Evolutionary conservation across 2,888 invertebrate species (phyloP).

Genomic region (Hyposoter didymator): DNA sequence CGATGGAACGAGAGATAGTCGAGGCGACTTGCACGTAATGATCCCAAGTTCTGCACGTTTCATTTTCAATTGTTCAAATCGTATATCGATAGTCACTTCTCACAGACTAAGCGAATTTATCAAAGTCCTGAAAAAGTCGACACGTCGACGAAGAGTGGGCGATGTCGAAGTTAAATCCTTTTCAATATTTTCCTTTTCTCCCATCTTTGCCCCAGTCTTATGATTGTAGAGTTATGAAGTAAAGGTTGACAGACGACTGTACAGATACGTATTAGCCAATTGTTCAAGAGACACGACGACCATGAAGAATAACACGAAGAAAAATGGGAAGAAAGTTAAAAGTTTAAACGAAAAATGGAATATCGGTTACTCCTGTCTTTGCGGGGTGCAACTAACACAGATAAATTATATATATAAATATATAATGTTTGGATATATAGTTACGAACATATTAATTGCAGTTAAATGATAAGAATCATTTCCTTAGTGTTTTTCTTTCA

Average conservation of each 20-base stretch:
- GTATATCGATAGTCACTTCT: slow-evolving; percentile 43
- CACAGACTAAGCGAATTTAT: slow-evolving; percentile 43
- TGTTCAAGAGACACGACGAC: not conserved
- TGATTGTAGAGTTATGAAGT: not conserved
- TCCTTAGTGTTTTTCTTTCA: not conserved
- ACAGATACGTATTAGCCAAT: slow-evolving; percentile 5
- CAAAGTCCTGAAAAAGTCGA: slow-evolving; percentile 43
- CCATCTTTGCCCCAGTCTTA: slow-evolving; percentile 4
- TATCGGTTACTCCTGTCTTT: slow-evolving; percentile 8
- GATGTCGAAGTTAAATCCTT: not conserved
- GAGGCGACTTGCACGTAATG: not conserved
- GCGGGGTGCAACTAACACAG: not conserved
- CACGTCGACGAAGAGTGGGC: not conserved
- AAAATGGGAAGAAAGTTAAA: slow-evolving; percentile 1
- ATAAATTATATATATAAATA: not conserved
- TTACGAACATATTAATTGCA: slow-evolving; percentile 15
- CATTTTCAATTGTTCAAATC: slow-evolving; percentile 5
- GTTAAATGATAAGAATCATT: slow-evolving; percentile 18
- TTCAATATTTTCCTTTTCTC: not conserved
- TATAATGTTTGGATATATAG: not conserved
- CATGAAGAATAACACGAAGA: not conserved
- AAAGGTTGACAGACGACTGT: not conserved
- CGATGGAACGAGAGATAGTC: not conserved
- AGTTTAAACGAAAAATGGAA: not conserved
- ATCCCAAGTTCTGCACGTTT: not conserved